Evolutionary conservation across 92 coral and sea anemone genomes (phyloP).

Genomic region (Epizoanthus rinbou): DNA sequence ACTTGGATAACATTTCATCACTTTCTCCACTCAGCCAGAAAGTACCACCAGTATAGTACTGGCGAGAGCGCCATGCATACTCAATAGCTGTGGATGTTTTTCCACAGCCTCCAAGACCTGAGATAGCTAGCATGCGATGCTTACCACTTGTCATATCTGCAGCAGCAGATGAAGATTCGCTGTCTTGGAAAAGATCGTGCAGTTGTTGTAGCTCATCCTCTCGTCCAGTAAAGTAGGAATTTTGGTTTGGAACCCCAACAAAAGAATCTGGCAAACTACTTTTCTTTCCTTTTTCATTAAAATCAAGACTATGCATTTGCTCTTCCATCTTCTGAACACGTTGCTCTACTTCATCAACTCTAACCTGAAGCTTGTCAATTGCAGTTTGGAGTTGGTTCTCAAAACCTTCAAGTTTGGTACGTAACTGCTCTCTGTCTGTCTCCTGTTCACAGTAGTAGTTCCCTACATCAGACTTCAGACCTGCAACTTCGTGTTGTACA

Average conservation of each 20-base stretch:
- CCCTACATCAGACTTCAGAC: neutral
- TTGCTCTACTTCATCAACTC: neutral
- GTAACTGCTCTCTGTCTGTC: neutral
- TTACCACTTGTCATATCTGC: neutral
- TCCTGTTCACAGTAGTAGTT: slow-evolving; percentile 19
- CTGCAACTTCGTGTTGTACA: slow-evolving; percentile 8
- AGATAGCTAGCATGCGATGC: slow-evolving; percentile 31
- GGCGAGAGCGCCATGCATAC: slow-evolving; percentile 42
- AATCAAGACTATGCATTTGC: neutral
- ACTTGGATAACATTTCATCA: slow-evolving; percentile 32
- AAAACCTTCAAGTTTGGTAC: neutral
- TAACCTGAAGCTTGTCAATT: neutral
- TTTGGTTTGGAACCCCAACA: slow-evolving; percentile 29
- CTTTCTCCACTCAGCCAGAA: slow-evolving; percentile 64
- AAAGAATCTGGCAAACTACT: neutral
- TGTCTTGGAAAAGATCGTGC: neutral
- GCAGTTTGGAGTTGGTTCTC: neutral
- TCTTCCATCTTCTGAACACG: neutral
- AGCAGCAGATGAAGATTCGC: neutral
- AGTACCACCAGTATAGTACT: slow-evolving; percentile 51
- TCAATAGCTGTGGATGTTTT: slow-evolving; percentile 63
- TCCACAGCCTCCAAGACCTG: slow-evolving; percentile 65
- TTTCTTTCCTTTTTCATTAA: neutral
- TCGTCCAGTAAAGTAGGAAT: slow-evolving; percentile 28
- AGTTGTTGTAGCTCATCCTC: neutral